Evolutionary conservation across 2,113 vertebrate species (phyloP), one percentile per base, ranked within the genome.

Genomic region (Phrynocephalus versicolor): DNA sequence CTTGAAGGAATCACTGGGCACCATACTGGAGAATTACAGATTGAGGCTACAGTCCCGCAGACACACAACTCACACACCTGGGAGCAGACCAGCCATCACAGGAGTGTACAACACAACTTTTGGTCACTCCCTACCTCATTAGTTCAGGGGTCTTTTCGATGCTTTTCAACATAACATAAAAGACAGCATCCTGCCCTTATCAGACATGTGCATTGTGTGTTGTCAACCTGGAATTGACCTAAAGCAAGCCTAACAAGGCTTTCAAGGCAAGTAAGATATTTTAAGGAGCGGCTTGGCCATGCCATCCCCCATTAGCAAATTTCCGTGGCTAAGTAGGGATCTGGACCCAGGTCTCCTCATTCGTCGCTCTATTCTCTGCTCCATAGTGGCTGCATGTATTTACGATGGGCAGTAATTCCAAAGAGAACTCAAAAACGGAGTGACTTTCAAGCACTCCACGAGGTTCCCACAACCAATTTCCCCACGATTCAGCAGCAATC

Each of bases 381-480:
- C 10, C 45, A 51, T 10, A 51, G 58, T 30, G 0, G 0, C 72
- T 62, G 39, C 0, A 41, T 74, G 41, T 45, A 85, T n/a, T 71
- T 30, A 37, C 25, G 27, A 76, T n/a, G 51, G 67, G 75, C 78
- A 73, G 10, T 39, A 0, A 69, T 67, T 57, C 72, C 88, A n/a
- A 35, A 78, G 7, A 41, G 86, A 51, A 21, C 73, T 33, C 80
- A 71, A 2, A 15, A 35, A 78, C 45, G 60, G 18, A 78, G 6
- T 55, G 23, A 51, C 1, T 51, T 77, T 73, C 0, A 33, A 57
- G n/a, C 15, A 18, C 60, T 18, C 84, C 85, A 39, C 62, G 27
- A 37, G 33, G 83, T 30, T 74, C 39, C 87, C 89, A 77, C 72
- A 86, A 79, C 87, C 88, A 91, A n/a, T 90, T 86, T 91, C 81